Evolutionary conservation across 2,113 vertebrate genomes (phyloP), one percentile per base, ranked within the genome.

Genomic region (Dipodomys merriami): DNA sequence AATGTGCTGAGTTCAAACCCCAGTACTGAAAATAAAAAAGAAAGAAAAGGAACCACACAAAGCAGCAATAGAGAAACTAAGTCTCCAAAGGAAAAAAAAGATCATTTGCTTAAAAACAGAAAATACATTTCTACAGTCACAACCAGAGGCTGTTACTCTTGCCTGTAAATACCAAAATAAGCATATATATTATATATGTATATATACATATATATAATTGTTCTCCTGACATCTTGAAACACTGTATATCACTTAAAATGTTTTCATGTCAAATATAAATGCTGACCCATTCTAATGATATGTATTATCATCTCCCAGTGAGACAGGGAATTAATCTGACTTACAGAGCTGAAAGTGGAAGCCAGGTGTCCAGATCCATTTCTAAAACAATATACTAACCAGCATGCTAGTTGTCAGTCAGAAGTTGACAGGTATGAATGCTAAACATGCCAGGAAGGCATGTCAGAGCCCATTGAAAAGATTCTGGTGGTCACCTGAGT

Each of bases 371-470:
- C 4, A 57, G 25, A 39, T 1, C 44, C 71, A 25, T 83, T 94
- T 57, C n/a, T n/a, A 23, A 13, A 7, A 4, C n/a, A 78, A 57
- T 22, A 65, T 4, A 30, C 8, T 7, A 57, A 12, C 62, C 35
- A 72, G 35, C 81, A 76, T 74, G 33, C 1, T 62, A 60, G 20
- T 60, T 86, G 49, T 87, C 73, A 78, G 62, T 87, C 46, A 79
- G 53, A 65, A 65, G 20, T n/a, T 46, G 82, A 76, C 35, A 76
- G 69, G 19, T 57, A 73, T 53, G 22, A 89, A 95, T 92, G 39
- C 23, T 57, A 79, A 29, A 49, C 57, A 4, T 29, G 27, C 12
- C 30, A 25, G 23, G 64, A 83, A 88, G 79, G 72, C 53, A 44
- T 57, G 71, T 83, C 39, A 83, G 39, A 78, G 35, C 2, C 30